Evolutionary conservation across 2,888 invertebrate genomes (phyloP).

Genomic region (Pemphredon lugubris): DNA sequence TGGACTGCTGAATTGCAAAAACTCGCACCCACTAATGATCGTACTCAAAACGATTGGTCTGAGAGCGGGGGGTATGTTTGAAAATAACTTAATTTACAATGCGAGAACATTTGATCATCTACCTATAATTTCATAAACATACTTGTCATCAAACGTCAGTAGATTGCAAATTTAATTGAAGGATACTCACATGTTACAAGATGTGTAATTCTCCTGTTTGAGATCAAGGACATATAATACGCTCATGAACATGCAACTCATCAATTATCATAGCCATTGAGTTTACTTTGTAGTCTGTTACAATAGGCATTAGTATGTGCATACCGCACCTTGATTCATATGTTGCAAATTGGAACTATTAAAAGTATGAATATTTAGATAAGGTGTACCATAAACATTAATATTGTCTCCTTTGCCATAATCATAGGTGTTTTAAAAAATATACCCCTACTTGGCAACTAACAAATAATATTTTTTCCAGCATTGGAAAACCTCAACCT

Average conservation of each 20-base stretch:
- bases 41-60: slow-evolving; percentile 94
- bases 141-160: background rate
- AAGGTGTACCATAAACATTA: too few species aligned
- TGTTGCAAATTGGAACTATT: too few species aligned
- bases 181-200: background rate
- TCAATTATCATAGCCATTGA: background rate
- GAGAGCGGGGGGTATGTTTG: slow-evolving; percentile 87
- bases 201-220: slow-evolving; percentile 3
- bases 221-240: slow-evolving; percentile 29
- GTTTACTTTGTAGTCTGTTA: background rate
- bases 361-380: too few species aligned
- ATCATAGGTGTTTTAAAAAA: background rate
- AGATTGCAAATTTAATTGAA: background rate
- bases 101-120: background rate
- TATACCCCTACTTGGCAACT: background rate
- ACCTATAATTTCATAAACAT: slow-evolving; percentile 8
- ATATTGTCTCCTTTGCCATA: background rate
- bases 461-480: slow-evolving; percentile 62
- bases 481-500: slow-evolving; percentile 91
- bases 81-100: background rate
- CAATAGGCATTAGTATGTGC: too few species aligned
- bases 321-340: too few species aligned
- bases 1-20: slow-evolving; percentile 95
- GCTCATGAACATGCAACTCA: background rate
- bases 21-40: slow-evolving; percentile 90